phyloP scores from a whole-genome alignment of 2,113 vertebrate species.

The Gorsachius goisagi region DNA sequence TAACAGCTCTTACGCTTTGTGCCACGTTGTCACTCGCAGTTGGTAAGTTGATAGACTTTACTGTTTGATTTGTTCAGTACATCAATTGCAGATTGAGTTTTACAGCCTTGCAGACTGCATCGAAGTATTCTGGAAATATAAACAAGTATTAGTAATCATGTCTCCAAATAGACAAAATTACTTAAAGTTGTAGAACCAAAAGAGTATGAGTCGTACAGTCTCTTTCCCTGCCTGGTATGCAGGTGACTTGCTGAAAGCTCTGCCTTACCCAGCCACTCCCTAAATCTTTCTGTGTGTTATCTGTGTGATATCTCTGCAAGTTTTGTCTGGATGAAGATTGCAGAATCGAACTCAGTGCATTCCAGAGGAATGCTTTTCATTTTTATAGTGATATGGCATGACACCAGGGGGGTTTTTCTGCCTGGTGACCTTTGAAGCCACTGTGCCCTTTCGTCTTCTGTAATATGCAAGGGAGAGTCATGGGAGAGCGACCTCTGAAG shows the following conservation, averaged over 20 bases:
- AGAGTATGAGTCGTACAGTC: not conserved
- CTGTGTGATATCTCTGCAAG: not conserved
- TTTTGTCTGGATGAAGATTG: constrained; percentile 25
- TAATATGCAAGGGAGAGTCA: not conserved
- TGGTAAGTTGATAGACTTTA: not conserved
- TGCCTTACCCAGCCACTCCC: not conserved
- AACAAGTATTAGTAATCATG: not conserved
- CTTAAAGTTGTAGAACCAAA: not conserved
- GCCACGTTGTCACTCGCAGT: accelerated
- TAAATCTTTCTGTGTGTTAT: not conserved
- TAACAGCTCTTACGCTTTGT: not conserved
- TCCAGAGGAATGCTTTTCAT: constrained; percentile 1
- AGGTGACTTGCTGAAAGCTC: not conserved
- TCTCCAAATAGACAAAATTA: not conserved
- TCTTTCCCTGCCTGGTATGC: not conserved
- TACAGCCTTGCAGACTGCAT: not conserved
- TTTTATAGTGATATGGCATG: not conserved
- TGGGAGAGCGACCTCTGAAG: not conserved
- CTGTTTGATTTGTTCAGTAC: not conserved
- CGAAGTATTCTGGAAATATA: not conserved
- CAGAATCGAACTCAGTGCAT: not conserved
- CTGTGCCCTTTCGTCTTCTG: not conserved
- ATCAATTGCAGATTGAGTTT: not conserved
- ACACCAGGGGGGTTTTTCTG: not conserved
- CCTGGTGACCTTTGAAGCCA: not conserved